Conservation (phyloP, 2,888 invertebrate genomes). For the Thysanoteuthis rhombus region DNA sequence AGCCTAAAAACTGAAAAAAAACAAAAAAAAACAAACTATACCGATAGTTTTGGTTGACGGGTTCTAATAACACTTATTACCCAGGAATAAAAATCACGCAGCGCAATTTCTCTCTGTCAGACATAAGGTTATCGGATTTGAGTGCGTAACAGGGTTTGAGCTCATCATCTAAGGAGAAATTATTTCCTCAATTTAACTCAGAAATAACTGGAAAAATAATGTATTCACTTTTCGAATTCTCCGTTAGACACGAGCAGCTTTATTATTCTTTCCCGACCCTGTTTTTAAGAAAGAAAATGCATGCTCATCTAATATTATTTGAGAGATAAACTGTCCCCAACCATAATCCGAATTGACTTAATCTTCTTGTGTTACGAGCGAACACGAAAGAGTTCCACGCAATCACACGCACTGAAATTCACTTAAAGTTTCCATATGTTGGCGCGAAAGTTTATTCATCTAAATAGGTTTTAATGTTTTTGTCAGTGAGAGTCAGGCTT, state of each 20-base stretch:
- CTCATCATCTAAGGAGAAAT: no score
- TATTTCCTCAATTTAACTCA: no score
- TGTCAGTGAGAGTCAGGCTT: no score
- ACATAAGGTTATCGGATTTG: no score
- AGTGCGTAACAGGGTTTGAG: no score
- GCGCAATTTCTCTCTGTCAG: no score
- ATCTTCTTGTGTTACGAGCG: not conserved
- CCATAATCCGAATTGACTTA: not conserved
- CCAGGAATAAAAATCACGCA: no score
- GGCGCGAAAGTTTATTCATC: not conserved
- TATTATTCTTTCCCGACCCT: not conserved
- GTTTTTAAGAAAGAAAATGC: not conserved
- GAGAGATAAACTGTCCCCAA: not conserved
- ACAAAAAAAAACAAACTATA: no score
- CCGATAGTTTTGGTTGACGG: no score
- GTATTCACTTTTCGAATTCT: not conserved
- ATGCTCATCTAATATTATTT: not conserved
- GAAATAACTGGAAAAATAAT: no score
- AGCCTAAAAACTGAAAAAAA: no score
- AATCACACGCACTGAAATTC: not conserved
- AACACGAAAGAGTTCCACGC: not conserved
- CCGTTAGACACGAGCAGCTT: not conserved
- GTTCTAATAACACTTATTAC: no score
- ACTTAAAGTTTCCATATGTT: not conserved
- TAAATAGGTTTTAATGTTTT: not conserved